These are phyloP conservation scores for Elephas maximus DNA, from an alignment of 2,113 vertebrate genomes.

Conservation along the genomic window DNA sequence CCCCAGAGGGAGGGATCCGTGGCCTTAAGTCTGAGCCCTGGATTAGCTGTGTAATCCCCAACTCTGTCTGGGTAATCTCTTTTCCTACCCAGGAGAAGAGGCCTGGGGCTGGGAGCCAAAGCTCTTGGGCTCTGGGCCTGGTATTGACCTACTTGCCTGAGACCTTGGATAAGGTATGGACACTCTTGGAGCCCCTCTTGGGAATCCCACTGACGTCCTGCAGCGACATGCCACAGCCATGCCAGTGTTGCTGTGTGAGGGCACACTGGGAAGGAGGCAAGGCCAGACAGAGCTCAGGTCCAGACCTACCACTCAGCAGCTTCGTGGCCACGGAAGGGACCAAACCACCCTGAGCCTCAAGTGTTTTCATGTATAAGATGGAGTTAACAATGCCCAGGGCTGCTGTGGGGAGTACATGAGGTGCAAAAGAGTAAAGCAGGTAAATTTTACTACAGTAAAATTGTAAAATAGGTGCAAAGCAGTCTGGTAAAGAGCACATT, in stretches of 20 bases:
- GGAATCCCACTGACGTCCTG: background rate
- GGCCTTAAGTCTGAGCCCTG: background rate
- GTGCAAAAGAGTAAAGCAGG: too few species aligned
- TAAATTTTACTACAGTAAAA: too few species aligned
- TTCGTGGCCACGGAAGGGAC: background rate
- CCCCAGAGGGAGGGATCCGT: background rate
- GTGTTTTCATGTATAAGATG: background rate
- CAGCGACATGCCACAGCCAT: background rate
- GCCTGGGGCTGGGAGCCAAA: background rate
- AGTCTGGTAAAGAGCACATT: background rate
- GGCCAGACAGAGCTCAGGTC: background rate
- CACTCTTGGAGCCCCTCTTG: background rate
- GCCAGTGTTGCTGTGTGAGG: background rate
- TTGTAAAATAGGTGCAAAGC: background rate
- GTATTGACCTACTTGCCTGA: background rate
- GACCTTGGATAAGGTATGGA: background rate
- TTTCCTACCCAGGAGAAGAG: background rate
- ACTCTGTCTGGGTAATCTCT: constrained; percentile 22
- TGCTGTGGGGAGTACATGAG: background rate
- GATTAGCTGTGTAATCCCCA: constrained; percentile 77
- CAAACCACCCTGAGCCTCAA: background rate
- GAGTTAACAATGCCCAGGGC: background rate
- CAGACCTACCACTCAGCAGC: background rate
- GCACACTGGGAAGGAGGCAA: background rate
- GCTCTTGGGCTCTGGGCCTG: background rate